Conservation (phyloP, 2,113 vertebrate genomes). For the Neotoma lepida region DNA sequence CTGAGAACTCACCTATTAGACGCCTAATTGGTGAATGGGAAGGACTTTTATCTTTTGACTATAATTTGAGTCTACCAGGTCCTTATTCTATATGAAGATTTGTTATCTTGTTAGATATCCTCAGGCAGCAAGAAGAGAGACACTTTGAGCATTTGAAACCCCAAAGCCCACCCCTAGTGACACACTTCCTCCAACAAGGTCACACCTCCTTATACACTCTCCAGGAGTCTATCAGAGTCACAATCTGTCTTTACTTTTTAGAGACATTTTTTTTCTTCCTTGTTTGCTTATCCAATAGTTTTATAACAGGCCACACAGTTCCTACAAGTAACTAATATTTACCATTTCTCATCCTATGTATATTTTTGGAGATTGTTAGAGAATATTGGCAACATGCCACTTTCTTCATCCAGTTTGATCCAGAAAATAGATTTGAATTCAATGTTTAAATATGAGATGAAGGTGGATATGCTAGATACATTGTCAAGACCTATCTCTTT, state of each 20-base stretch:
- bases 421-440: conserved; percentile 53
- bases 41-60: not conserved
- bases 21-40: not conserved
- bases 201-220: too few relatives aligned
- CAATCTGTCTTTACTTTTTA: conserved; percentile 48
- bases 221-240: conserved; percentile 16
- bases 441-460: conserved; percentile 1
- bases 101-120: too few relatives aligned
- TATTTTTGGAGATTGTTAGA: conserved; percentile 61
- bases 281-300: conserved; percentile 52
- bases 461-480: conserved; percentile 49
- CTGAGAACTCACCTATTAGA: not conserved
- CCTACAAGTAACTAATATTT: conserved; percentile 52
- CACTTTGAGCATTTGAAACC: too few relatives aligned
- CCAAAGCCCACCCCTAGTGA: too few relatives aligned
- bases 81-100: conserved; percentile 56
- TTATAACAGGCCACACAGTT: conserved; percentile 44
- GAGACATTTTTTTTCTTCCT: conserved; percentile 48
- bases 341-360: conserved; percentile 23
- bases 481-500: not conserved
- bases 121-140: too few relatives aligned
- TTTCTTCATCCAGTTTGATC: not conserved
- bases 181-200: too few relatives aligned
- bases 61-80: not conserved
- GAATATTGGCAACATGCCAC: conserved; percentile 44